Percentiles rank a stretch among this genome's conserved stretches.
These are phyloP conservation scores for Resseliella maxima DNA, from an alignment of 2,888 invertebrate species.

Conservation along the genomic window DNA sequence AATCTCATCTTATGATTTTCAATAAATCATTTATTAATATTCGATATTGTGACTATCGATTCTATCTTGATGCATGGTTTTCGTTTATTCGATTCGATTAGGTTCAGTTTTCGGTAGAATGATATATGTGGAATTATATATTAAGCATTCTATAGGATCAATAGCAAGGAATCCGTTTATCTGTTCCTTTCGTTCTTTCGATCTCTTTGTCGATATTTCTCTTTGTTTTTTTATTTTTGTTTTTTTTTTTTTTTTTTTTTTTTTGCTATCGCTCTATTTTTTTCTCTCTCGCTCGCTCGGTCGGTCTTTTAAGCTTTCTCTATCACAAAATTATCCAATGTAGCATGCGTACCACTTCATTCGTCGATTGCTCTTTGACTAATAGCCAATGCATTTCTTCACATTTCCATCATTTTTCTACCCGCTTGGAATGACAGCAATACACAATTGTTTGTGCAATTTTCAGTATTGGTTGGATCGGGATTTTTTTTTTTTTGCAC, in stretches of 20 bases:
- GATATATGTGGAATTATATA: too few relatives aligned
- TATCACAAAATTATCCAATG: background rate
- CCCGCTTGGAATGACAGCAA: background rate
- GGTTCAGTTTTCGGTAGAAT: too few relatives aligned
- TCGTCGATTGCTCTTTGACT: conserved; percentile 51
- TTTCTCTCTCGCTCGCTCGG: too few relatives aligned
- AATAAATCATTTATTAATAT: background rate
- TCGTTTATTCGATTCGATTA: too few relatives aligned
- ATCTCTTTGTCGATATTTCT: too few relatives aligned
- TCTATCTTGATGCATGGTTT: too few relatives aligned
- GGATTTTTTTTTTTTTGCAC: background rate
- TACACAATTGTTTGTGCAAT: background rate
- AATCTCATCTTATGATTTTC: background rate
- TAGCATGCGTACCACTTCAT: conserved; percentile 47
- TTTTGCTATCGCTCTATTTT: too few relatives aligned
- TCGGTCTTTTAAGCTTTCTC: too few relatives aligned
- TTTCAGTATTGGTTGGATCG: conserved; percentile 18
- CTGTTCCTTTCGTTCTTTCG: background rate
- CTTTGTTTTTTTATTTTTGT: too few relatives aligned
- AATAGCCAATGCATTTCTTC: conserved; percentile 39
- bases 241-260: too few relatives aligned
- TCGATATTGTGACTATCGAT: too few relatives aligned
- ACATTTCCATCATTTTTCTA: conserved; percentile 43
- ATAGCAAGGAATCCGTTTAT: background rate
- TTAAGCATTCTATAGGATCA: too few relatives aligned